phyloP scores from a whole-genome alignment of 1,140 invertebrate genomes.

The Lepidurus couesii region DNA sequence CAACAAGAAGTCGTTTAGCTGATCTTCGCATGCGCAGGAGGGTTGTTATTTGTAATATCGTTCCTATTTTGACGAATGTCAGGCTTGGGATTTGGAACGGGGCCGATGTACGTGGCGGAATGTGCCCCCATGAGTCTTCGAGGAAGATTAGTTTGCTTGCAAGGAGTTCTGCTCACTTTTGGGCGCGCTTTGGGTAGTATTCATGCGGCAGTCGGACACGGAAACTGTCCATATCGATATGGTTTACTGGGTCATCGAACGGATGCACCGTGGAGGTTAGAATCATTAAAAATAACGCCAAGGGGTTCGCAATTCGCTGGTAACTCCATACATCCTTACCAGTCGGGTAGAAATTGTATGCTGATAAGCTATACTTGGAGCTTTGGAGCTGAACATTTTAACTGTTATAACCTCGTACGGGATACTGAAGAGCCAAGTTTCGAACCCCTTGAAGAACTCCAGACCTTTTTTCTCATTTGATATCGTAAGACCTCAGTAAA shows the following conservation, averaged over 20 bases:
- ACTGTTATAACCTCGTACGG: too few species aligned
- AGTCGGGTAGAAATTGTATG: too few species aligned
- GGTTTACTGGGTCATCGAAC: not conserved
- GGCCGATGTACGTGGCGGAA: constrained; percentile 57
- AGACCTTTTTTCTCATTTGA: too few species aligned
- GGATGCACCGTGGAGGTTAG: constrained; percentile 1
- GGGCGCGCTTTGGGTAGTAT: constrained; percentile 31
- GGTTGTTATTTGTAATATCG: not conserved
- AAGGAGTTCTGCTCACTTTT: constrained; percentile 39
- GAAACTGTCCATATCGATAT: not conserved
- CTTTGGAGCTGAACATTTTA: too few species aligned
- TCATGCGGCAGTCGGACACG: not conserved
- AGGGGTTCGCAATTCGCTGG: not conserved
- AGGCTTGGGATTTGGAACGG: constrained; percentile 54
- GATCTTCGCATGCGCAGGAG: not conserved
- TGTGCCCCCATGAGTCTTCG: constrained; percentile 49
- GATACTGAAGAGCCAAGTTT: too few species aligned
- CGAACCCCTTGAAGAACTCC: too few species aligned
- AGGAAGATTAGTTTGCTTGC: constrained; percentile 51
- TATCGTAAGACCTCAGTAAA: too few species aligned
- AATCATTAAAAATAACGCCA: not conserved
- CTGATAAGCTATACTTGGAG: too few species aligned
- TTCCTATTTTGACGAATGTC: constrained; percentile 16
- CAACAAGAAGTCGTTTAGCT: too few species aligned
- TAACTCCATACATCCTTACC: not conserved